phyloP scores from a whole-genome alignment of 2,888 invertebrate species.

The Papilio gigon region DNA sequence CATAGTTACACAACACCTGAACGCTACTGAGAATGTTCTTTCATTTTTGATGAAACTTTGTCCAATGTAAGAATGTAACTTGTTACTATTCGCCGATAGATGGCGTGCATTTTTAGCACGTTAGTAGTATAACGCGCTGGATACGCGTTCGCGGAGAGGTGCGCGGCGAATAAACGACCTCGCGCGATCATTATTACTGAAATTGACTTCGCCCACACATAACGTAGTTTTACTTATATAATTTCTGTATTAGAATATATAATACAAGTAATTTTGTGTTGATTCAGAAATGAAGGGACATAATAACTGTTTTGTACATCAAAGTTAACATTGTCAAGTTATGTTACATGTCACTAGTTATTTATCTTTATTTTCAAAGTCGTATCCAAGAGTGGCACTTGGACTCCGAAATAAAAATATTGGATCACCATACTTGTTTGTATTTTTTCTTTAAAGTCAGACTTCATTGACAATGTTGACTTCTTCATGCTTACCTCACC shows the following conservation, averaged over 20 bases:
- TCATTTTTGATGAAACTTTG: conserved; percentile 63
- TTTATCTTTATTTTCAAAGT: conserved; percentile 55
- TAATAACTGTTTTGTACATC: conserved; percentile 62
- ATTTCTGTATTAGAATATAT: too few species aligned
- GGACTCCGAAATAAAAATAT: conserved; percentile 42
- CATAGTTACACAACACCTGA: conserved; percentile 64
- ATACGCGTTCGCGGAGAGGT: too few species aligned
- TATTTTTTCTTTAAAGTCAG: conserved; percentile 53
- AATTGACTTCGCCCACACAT: too few species aligned
- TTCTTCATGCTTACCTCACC: conserved; percentile 73
- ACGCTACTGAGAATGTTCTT: conserved; percentile 78
- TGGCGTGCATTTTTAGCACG: too few species aligned
- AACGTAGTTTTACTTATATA: too few species aligned
- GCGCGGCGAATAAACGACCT: too few species aligned
- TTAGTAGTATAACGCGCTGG: too few species aligned
- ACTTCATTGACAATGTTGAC: conserved; percentile 61
- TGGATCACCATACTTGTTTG: conserved; percentile 6
- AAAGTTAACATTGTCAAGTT: conserved; percentile 64
- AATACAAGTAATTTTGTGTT: too few species aligned
- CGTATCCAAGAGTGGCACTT: too few species aligned
- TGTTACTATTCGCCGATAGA: too few species aligned
- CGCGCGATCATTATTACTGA: too few species aligned
- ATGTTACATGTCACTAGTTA: conserved; percentile 41
- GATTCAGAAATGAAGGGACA: conserved; percentile 70
- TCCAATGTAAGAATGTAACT: neutral